Evolutionary conservation across 2,888 invertebrate genomes (phyloP).

Genomic region (Nemapogon koenigi): DNA sequence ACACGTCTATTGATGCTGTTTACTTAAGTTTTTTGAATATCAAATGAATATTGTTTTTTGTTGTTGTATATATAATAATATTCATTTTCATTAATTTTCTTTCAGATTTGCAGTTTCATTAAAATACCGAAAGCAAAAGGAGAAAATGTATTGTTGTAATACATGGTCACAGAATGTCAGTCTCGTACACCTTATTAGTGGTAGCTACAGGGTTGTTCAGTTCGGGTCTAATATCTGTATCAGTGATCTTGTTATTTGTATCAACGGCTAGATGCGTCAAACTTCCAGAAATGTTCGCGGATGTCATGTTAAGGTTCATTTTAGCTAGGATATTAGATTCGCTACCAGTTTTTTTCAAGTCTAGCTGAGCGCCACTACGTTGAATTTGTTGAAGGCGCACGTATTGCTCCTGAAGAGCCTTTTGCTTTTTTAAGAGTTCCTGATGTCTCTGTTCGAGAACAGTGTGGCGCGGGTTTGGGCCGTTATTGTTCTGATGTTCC

Average conservation of each 20-base stretch:
- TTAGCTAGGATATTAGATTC: conserved; percentile 87
- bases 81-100: no score
- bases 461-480: conserved; percentile 65
- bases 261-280: conserved; percentile 43
- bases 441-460: conserved; percentile 87
- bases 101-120: no score
- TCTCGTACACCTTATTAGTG: conserved; percentile 87
- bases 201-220: conserved; percentile 45
- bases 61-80: no score
- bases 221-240: background rate
- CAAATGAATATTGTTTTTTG: no score
- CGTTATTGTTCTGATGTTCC: conserved; percentile 21
- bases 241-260: background rate
- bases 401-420: conserved; percentile 89
- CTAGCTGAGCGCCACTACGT: conserved; percentile 73
- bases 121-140: no score
- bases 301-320: conserved; percentile 75
- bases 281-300: conserved; percentile 45
- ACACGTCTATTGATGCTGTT: no score
- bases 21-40: no score
- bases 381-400: conserved; percentile 88
- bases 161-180: conserved; percentile 88
- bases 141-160: no score
- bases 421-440: conserved; percentile 86
- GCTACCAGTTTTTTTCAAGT: conserved; percentile 86